Evolutionary conservation across 2,888 invertebrate genomes (phyloP).

Genomic region (Catocala nupta): DNA sequence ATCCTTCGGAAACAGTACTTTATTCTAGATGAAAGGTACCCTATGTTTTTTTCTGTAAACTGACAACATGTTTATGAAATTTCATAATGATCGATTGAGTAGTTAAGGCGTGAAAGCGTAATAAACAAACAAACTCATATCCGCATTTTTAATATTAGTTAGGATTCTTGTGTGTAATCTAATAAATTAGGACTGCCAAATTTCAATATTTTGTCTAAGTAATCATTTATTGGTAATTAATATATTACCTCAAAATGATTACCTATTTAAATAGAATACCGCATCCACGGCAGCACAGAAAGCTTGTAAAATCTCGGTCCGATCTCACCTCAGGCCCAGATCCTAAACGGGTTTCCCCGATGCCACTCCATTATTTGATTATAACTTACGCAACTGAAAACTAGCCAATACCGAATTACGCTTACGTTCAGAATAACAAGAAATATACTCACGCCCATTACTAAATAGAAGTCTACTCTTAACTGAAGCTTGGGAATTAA

Average conservation of each 20-base stretch:
- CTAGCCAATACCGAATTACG: conserved; percentile 31
- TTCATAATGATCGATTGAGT: background rate
- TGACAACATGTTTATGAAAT: no score
- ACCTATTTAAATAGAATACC: conserved; percentile 10
- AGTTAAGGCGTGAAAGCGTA: no score
- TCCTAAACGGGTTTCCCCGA: conserved; percentile 49
- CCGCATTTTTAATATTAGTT: background rate
- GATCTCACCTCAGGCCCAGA: conserved; percentile 39
- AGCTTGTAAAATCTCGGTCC: conserved; percentile 12
- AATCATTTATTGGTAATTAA: no score
- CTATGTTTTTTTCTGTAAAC: no score
- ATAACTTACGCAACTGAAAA: conserved; percentile 41
- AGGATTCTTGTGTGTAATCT: background rate
- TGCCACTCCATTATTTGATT: conserved; percentile 49
- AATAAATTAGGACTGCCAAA: no score
- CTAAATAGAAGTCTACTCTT: conserved; percentile 2
- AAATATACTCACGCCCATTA: background rate
- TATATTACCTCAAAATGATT: no score
- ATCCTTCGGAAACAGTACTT: no score
- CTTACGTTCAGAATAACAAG: conserved; percentile 7
- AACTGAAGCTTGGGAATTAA: no score
- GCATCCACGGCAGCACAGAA: conserved; percentile 14
- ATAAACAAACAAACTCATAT: background rate
- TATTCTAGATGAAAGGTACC: no score
- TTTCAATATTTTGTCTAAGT: no score